These are phyloP conservation scores for Nomada hirtipes DNA, from an alignment of 2,888 invertebrate genomes.

Conservation along the genomic window DNA sequence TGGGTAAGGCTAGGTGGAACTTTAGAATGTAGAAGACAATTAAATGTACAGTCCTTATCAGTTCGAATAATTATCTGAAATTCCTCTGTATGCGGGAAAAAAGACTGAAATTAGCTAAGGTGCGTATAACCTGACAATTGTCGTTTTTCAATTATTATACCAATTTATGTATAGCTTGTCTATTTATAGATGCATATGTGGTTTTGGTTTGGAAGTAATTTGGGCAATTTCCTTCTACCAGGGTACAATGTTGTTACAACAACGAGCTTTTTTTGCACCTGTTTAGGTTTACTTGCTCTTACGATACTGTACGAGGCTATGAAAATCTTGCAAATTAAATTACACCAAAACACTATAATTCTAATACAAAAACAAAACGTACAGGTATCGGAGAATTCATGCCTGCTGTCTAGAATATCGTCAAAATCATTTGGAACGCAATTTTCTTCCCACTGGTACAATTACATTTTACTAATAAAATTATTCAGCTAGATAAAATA, in stretches of 20 bases:
- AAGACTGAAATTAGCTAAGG: constrained; percentile 28
- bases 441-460: constrained; percentile 73
- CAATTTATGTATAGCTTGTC: background rate
- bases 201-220: constrained; percentile 88
- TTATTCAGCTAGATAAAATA: constrained; percentile 3
- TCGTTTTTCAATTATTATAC: background rate
- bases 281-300: constrained; percentile 86
- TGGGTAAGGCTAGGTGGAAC: constrained; percentile 68
- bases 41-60: constrained; percentile 62
- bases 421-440: constrained; percentile 58
- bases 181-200: constrained; percentile 86
- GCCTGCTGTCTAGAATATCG: constrained; percentile 81
- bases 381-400: constrained; percentile 84
- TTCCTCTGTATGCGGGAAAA: background rate
- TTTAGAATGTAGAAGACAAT: constrained; percentile 40
- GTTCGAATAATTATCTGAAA: constrained; percentile 47
- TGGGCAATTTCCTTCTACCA: constrained; percentile 88
- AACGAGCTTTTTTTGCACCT: constrained; percentile 86
- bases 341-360: constrained; percentile 82
- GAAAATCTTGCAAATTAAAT: constrained; percentile 84
- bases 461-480: constrained; percentile 4
- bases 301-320: constrained; percentile 88
- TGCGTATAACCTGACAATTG: constrained; percentile 22
- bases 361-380: constrained; percentile 78
- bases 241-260: constrained; percentile 85